Evolutionary conservation across 1,140 invertebrate genomes (phyloP), one percentile per base, ranked within the genome.

Genomic region (Ceratosolen solmsi): DNA sequence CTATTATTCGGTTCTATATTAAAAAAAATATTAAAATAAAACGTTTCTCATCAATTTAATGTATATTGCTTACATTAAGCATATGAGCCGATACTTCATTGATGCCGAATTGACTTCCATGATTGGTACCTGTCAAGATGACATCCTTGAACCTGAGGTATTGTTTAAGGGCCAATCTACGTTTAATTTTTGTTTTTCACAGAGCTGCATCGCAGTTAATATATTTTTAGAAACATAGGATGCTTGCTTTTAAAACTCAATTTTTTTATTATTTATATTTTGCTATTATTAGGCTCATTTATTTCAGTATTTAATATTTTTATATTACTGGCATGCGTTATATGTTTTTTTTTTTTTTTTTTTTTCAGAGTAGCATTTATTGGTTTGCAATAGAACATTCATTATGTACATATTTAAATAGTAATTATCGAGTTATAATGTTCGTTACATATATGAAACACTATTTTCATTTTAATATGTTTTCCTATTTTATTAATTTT

Each of bases 31-130:
- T 65, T 68, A n/a, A n/a, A 80, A 73, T 60, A 38, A 56, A 83
- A 65, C 51, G 70, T 74, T 80, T 77, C 82, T 46, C 25, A 76
- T 60, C 56, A 20, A 51, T 70, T 85, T 20, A 68, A 83, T 81
- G 27, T 46, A 56, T 75, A 71, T 74, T 65, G 60, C 25, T 74
- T 36, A 65, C 20, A 89, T 92, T 91, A 93, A 94, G 94, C 93
- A 93, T 92, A 94, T 94, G 94, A 93, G 94, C 92, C 93, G 93
- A 88, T 94, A 94, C 93, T 94, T 94, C 92, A 93, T 94, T 93
- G 94, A 94, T 87, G 94, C 94, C 85, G 94, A 94, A 92, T 93
- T 94, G 90, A 94, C 93, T 88, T 93, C 94, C 88, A 94, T 94
- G 94, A 93, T 94, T 89, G 92, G 92, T 89, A 90, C 92, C 79